Percentiles rank a stretch among this genome's conserved stretches.
These are phyloP conservation scores for Norana najaformis DNA, from an alignment of 2,888 invertebrate species.

Conservation along the genomic window DNA sequence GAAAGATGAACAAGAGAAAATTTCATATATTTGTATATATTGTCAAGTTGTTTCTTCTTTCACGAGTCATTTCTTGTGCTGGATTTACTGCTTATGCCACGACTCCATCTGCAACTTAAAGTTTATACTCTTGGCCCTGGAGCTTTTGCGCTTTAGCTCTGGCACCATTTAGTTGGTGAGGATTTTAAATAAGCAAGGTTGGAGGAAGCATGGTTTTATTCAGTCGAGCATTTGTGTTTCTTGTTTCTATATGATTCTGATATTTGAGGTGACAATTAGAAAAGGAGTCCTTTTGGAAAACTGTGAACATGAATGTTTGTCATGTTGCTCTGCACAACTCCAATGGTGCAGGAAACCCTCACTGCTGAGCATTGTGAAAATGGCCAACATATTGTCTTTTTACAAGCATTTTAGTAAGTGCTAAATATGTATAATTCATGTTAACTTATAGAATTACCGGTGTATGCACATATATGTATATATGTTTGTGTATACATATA, in stretches of 20 bases:
- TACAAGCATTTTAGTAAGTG: slow-evolving; percentile 7
- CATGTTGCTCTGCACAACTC: neutral
- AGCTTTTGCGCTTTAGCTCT: neutral
- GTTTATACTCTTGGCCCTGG: neutral
- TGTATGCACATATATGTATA: neutral
- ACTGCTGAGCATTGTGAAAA: slow-evolving; percentile 10
- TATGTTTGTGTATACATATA: slow-evolving; percentile 13
- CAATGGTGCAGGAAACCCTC: neutral
- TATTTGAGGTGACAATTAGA: neutral
- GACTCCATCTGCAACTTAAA: neutral
- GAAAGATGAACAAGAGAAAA: neutral
- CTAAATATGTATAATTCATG: slow-evolving; percentile 6
- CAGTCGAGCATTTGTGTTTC: neutral
- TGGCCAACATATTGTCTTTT: slow-evolving; percentile 7
- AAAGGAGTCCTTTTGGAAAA: neutral
- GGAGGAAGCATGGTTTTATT: neutral
- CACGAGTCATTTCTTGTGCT: neutral
- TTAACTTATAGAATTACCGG: slow-evolving; percentile 1
- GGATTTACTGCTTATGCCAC: no score
- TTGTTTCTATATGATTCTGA: neutral
- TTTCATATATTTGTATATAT: neutral
- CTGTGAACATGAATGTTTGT: neutral
- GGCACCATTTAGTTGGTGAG: neutral
- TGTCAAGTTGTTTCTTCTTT: slow-evolving; percentile 1
- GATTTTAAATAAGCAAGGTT: neutral